Percentiles rank a stretch among this genome's conserved stretches.
Evolutionary conservation across 23 tunicate genomes (phyloP).

Genomic region (Ascidia mentula): DNA sequence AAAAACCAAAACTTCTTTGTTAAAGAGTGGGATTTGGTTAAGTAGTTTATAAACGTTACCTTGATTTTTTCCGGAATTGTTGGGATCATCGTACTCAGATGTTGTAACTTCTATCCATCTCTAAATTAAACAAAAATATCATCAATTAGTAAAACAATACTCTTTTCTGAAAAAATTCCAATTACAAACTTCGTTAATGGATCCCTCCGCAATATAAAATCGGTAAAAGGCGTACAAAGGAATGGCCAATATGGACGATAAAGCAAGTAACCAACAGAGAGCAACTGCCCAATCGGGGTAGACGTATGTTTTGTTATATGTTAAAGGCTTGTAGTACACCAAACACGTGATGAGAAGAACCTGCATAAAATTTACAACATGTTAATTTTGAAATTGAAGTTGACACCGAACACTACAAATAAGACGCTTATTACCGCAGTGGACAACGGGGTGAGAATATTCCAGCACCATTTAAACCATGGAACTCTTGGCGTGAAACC

Average conservation of each 20-base stretch:
- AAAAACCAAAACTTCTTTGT: background rate
- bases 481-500: slow-evolving; percentile 51
- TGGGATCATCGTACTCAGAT: background rate
- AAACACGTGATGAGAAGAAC: slow-evolving; percentile 35
- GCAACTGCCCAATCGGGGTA: slow-evolving; percentile 68
- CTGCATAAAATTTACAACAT: slow-evolving; percentile 17
- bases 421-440: too few relatives aligned
- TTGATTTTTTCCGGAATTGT: background rate
- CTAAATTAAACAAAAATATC: too few relatives aligned
- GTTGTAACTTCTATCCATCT: background rate
- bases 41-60: background rate
- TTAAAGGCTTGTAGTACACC: slow-evolving; percentile 47
- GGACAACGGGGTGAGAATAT: slow-evolving; percentile 38
- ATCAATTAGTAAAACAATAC: background rate
- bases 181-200: slow-evolving; percentile 30
- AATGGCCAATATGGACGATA: slow-evolving; percentile 44
- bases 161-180: background rate
- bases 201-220: slow-evolving; percentile 34
- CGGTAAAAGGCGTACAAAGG: slow-evolving; percentile 46
- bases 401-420: too few relatives aligned
- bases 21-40: too few relatives aligned
- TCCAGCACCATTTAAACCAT: slow-evolving; percentile 83
- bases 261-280: slow-evolving; percentile 55
- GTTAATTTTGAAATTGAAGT: too few relatives aligned
- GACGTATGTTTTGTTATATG: slow-evolving; percentile 46